These are phyloP conservation scores for Trileptium ribeirensis DNA, from an alignment of 2,888 invertebrate genomes.

Conservation along the genomic window DNA sequence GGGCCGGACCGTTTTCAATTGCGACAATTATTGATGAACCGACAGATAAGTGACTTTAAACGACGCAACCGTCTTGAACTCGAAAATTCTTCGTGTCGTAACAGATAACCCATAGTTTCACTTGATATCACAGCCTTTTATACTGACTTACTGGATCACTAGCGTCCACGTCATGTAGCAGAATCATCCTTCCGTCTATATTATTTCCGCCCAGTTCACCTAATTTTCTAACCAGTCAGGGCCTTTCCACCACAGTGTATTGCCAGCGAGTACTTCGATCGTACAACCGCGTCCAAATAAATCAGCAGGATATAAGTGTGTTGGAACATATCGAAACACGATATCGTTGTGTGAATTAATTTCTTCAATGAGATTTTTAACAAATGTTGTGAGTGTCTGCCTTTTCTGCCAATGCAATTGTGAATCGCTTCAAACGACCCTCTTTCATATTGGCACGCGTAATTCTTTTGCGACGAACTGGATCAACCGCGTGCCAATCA, in stretches of 20 bases:
- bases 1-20: not conserved
- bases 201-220: not conserved
- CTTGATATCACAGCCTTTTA: too few relatives aligned
- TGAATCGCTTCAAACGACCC: conserved; percentile 34
- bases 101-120: too few relatives aligned
- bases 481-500: conserved; percentile 26
- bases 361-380: conserved; percentile 38
- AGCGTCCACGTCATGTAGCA: not conserved
- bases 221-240: not conserved
- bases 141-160: too few relatives aligned
- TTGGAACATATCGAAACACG: conserved; percentile 38
- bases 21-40: not conserved
- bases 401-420: conserved; percentile 36
- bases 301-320: conserved; percentile 44
- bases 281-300: conserved; percentile 35
- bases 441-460: conserved; percentile 25
- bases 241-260: not conserved
- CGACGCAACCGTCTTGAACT: not conserved
- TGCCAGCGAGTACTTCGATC: not conserved
- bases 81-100: too few relatives aligned
- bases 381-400: conserved; percentile 28
- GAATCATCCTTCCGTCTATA: not conserved
- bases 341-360: conserved; percentile 31
- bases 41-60: not conserved
- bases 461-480: conserved; percentile 32